Conservation (phyloP, 2,888 invertebrate species). For the Calephelis perditalis region DNA sequence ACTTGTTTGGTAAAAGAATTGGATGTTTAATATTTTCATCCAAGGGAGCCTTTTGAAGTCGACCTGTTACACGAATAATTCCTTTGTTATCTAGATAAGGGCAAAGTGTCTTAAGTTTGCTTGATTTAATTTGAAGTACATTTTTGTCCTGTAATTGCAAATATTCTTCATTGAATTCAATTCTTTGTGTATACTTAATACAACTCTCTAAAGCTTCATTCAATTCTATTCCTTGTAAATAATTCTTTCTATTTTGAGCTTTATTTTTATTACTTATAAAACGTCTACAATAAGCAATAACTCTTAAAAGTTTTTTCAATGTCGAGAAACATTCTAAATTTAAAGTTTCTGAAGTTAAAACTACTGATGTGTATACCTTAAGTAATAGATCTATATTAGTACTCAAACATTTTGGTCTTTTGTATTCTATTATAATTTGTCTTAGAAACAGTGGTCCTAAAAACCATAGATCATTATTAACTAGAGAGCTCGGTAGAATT, state of each 20-base stretch:
- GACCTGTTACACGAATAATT: conserved; percentile 33
- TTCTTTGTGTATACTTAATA: conserved; percentile 22
- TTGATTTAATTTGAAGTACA: conserved; percentile 2
- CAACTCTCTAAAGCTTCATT: conserved; percentile 12
- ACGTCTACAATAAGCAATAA: conserved; percentile 22
- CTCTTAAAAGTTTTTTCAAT: conserved; percentile 11
- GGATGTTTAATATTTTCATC: conserved; percentile 27
- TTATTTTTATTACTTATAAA: conserved; percentile 14
- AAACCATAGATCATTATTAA: not conserved
- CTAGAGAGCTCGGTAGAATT: not conserved
- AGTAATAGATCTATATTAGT: not conserved
- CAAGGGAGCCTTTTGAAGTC: conserved; percentile 27
- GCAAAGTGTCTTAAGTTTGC: conserved; percentile 24
- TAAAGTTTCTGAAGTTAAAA: not conserved
- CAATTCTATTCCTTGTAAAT: conserved; percentile 17
- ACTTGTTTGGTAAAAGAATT: conserved; percentile 29
- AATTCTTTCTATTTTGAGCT: not conserved
- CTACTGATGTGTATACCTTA: not conserved
- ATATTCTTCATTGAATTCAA: conserved; percentile 8
- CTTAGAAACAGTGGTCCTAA: not conserved
- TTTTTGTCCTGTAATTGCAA: conserved; percentile 18
- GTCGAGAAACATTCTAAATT: not conserved
- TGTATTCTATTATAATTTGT: not conserved
- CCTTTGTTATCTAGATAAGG: conserved; percentile 28
- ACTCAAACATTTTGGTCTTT: not conserved